These are phyloP conservation scores for Microplitis mediator DNA, from an alignment of 1,140 invertebrate species.

Conservation along the genomic window DNA sequence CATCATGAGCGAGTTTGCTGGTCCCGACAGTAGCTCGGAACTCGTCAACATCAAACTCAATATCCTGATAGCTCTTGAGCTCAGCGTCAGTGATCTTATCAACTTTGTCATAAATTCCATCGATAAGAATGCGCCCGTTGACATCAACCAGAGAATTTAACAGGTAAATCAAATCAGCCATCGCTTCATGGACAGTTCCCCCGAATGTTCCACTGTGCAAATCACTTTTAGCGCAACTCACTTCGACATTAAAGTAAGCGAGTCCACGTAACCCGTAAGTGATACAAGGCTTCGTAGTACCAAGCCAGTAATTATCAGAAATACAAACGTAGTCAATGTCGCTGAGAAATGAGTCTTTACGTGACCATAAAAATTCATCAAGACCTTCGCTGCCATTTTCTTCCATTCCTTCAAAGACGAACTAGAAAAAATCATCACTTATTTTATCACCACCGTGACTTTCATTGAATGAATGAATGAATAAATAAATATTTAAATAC, in stretches of 20 bases:
- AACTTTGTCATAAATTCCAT: conserved; percentile 81
- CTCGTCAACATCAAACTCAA: conserved; percentile 88
- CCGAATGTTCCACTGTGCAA: conserved; percentile 95
- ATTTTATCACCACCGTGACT: neutral
- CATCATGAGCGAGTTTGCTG: conserved; percentile 73
- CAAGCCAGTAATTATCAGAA: conserved; percentile 99
- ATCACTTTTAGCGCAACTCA: conserved; percentile 89
- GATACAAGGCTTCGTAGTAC: conserved; percentile 94
- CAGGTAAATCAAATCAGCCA: conserved; percentile 86
- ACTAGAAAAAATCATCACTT: conserved; percentile 63
- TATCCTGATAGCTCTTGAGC: conserved; percentile 77
- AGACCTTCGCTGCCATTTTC: conserved; percentile 95
- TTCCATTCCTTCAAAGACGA: conserved; percentile 98
- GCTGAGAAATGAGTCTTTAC: conserved; percentile 81
- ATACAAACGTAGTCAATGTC: conserved; percentile 95
- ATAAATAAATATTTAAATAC: conserved; percentile 51
- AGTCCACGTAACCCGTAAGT: conserved; percentile 96
- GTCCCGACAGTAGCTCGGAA: conserved; percentile 76
- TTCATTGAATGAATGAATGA: neutral
- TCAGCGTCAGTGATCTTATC: conserved; percentile 77
- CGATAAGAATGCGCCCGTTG: conserved; percentile 82
- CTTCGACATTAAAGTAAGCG: conserved; percentile 90
- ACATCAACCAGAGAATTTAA: conserved; percentile 83
- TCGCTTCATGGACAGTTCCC: conserved; percentile 87
- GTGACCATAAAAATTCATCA: conserved; percentile 80